These are phyloP conservation scores for Lucilia cuprina DNA, from an alignment of 1,140 invertebrate genomes.

Conservation along the genomic window DNA sequence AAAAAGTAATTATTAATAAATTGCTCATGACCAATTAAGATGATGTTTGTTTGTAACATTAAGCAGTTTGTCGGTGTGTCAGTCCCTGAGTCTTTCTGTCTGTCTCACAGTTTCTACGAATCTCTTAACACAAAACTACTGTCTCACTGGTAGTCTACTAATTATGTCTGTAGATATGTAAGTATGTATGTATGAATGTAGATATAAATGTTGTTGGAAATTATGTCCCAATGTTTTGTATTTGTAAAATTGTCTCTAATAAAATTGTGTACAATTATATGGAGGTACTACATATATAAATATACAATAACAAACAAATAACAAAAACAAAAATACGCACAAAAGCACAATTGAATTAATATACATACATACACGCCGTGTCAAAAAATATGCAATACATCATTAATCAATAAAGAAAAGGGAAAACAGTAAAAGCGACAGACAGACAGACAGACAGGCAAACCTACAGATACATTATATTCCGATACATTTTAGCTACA, in stretches of 20 bases:
- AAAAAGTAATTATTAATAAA: slow-evolving; percentile 35
- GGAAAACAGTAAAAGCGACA: too few species aligned
- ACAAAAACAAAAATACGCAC: slow-evolving; percentile 1
- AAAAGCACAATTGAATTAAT: background rate
- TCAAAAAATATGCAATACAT: background rate
- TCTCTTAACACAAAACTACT: background rate
- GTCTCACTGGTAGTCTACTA: background rate
- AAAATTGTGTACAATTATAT: slow-evolving; percentile 32
- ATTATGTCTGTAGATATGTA: too few species aligned
- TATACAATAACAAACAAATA: background rate
- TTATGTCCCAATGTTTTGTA: background rate
- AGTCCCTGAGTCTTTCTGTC: background rate
- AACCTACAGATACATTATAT: too few species aligned
- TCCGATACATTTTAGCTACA: too few species aligned
- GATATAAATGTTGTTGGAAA: background rate
- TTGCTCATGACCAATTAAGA: slow-evolving; percentile 34
- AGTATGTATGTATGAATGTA: background rate
- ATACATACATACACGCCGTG: background rate
- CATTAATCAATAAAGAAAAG: background rate
- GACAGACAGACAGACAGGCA: background rate
- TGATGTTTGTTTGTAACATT: slow-evolving; percentile 15
- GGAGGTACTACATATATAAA: slow-evolving; percentile 20
- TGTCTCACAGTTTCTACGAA: too few species aligned
- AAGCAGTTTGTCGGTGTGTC: background rate
- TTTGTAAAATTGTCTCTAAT: slow-evolving; percentile 6